These are phyloP conservation scores for Galagoides demidoff DNA, from an alignment of 2,797 vertebrate species.

Conservation along the genomic window DNA sequence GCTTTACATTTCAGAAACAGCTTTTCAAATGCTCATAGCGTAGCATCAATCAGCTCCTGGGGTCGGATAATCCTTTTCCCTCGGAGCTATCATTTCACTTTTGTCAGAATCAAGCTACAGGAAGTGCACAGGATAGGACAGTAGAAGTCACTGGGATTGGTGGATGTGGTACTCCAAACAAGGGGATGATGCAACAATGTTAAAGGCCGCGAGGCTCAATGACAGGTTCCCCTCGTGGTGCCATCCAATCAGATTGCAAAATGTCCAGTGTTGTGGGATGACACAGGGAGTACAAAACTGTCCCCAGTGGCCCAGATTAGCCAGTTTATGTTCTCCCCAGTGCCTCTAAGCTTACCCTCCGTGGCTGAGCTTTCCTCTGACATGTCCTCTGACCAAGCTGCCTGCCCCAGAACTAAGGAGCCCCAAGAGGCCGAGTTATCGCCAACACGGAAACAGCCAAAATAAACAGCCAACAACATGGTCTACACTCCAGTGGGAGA, in stretches of 20 bases:
- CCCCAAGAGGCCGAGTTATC: background rate
- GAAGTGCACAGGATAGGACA: too few species aligned
- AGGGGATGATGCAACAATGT: background rate
- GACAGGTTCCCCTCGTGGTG: background rate
- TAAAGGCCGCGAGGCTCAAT: background rate
- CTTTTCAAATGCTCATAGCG: too few species aligned
- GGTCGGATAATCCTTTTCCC: too few species aligned
- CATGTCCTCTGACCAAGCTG: background rate
- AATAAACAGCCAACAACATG: too few species aligned
- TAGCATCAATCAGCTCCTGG: too few species aligned
- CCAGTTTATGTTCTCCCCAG: background rate
- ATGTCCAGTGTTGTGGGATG: background rate
- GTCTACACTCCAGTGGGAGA: accelerated
- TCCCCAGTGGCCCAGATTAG: too few species aligned
- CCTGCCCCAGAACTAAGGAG: background rate
- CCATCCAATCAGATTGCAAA: background rate
- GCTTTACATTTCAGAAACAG: too few species aligned
- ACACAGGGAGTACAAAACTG: accelerated
- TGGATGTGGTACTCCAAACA: too few species aligned
- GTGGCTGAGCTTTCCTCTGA: background rate
- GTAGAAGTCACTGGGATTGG: too few species aligned
- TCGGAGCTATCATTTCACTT: too few species aligned
- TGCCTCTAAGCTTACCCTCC: accelerated
- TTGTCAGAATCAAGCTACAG: too few species aligned
- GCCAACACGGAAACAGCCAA: background rate